Evolutionary conservation across 2,113 vertebrate species (phyloP), one percentile per base, ranked within the genome.

Genomic region (Antigone vipio): DNA sequence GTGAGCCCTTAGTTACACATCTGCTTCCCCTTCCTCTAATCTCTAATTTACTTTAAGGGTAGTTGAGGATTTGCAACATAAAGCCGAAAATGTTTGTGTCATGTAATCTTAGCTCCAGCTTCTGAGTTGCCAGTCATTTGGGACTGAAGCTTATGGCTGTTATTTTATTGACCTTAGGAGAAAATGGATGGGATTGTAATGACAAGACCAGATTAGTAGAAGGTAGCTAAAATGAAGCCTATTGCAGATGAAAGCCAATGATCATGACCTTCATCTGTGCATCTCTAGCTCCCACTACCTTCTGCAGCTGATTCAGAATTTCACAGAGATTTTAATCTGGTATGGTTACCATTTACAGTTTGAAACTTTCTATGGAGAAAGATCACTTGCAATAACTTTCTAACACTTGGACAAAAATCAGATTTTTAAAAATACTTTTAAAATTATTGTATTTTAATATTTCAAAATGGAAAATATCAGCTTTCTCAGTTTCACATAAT

Each of bases 11-110:
- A 53, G 53, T 50, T 76, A 80, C 45, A 88, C 81, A 96, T 90
- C 93, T 95, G 85, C 92, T 96, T 94, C 85, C 66, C 30, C 30
- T 94, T 93, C 71, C 24, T 96, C 67, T 95, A 93, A 89, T 95
- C 89, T 95, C 78, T 82, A 80, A 83, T 90, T 80, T 77, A 69
- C 38, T 92, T 93, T 83, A 96, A 78, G 29, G 32, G 45, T 89
- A 94, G 21, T 29, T 69, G 50, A 93, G 92, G 85, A 92, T 96
- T 96, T 95, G 45, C 53, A 83, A 71, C 45, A 58, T 53, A 83
- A 90, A 87, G 38, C 50, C 2, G 3, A 90, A 92, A 94, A 92
- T 58, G 12, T 92, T 95, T 96, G 32, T 91, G 52, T 45, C 62
- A n/a, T 66, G 88, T 91, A 95, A 88, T 92, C 45, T 90, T 55